phyloP scores from a whole-genome alignment of 2,797 vertebrate species.

The Lagodon rhomboides region DNA sequence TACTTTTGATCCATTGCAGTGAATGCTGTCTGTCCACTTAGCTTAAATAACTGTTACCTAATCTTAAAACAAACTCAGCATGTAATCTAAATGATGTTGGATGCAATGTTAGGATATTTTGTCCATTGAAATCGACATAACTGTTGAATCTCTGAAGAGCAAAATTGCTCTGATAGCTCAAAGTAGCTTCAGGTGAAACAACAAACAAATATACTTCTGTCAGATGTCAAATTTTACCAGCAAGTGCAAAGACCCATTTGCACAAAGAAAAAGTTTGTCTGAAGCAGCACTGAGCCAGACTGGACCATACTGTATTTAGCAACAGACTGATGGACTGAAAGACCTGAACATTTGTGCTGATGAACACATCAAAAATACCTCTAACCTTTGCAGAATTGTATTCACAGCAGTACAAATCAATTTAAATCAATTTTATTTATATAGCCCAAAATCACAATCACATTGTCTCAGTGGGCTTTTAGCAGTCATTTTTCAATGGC shows the following conservation, averaged over 20 bases:
- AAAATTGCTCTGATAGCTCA: constrained; percentile 1
- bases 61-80: constrained; percentile 1
- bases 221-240: neutral
- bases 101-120: neutral
- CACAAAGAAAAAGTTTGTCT: neutral
- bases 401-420: neutral
- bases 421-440: too few relatives aligned
- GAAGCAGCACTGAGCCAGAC: neutral
- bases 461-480: too few relatives aligned
- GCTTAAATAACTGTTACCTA: neutral
- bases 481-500: neutral
- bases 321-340: constrained; percentile 6
- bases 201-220: neutral
- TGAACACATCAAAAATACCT: constrained; percentile 18
- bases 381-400: neutral
- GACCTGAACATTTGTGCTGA: neutral
- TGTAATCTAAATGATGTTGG: neutral
- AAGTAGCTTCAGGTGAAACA: constrained; percentile 4
- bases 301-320: neutral
- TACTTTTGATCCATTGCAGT: neutral
- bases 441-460: too few relatives aligned
- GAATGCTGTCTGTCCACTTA: neutral
- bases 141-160: neutral
- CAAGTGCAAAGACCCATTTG: neutral
- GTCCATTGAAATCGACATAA: neutral